Base-by-base conservation (phyloP, 2,113 vertebrate species). In the Cynocephalus volans region DNA sequence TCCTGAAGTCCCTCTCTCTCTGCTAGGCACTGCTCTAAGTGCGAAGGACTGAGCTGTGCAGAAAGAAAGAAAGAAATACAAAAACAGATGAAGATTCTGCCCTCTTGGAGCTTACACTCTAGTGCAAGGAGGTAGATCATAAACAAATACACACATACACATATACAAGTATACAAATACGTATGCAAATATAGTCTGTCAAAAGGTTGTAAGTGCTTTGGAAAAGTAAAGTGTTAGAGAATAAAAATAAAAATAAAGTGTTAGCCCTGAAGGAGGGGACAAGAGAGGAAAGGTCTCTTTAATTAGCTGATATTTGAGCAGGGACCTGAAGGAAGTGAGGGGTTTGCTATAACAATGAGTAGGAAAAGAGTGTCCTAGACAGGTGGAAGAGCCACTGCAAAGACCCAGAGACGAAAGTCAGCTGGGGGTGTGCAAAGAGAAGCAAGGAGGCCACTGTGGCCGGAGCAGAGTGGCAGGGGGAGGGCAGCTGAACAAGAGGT, bases 101-200 rank as follows among this genome's bases (percentile, higher is more conserved):
- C 8, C 48, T 81, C 86, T 62, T 31, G 73, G 50, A 56, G 73
- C 26, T 77, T 76, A 54, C 6, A 24, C 24, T 70, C 17, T 64
- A n/a, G 36, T 45, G 45, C 12, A 8, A 86, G 50, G 58, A 72
- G 23, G 19, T 15, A 56, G 26, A 13, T 28, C n/a, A 31, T 6
- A 70, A 81, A 73, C 21, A 67, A 24, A 62, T 9, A 62, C 17
- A 19, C 41, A 54, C 54, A 1, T 28, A n/a, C 24, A 26, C 33
- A 41, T 41, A 45, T 8, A 3, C 50, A 48, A 8, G 9, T 3
- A 23, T 9, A 56, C 3, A 8, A 62, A 76, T 45, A 75, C 13
- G 3, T 3, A 24, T 9, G 14, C 3, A 41, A 1, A 2, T 17
- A 6, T 6, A 17, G 4, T 72, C 65, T 33, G 5, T 45, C 6